Evolutionary conservation across 2,797 vertebrate genomes (phyloP).

Genomic region (Phoxinus dragarum): DNA sequence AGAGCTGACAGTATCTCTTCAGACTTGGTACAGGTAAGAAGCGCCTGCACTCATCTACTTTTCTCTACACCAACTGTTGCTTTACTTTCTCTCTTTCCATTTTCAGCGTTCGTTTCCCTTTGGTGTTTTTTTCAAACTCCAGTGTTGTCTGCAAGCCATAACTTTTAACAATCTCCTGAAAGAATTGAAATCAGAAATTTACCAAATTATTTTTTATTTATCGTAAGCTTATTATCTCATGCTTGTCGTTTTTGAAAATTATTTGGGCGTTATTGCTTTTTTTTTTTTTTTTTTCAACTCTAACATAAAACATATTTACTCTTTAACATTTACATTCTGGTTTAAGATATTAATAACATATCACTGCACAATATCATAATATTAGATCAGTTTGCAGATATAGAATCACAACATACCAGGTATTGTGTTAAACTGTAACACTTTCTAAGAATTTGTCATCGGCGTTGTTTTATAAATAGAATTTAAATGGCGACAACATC

Average conservation of each 20-base stretch:
- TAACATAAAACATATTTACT: neutral
- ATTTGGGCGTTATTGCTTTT: neutral
- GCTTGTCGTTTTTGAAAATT: neutral
- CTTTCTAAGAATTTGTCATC: neutral
- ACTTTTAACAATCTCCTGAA: neutral
- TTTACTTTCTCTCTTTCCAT: neutral
- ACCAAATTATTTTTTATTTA: neutral
- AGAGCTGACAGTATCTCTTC: slow-evolving; percentile 11
- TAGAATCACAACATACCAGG: neutral
- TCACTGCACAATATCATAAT: neutral
- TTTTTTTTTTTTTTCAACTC: neutral
- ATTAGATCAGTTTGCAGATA: neutral
- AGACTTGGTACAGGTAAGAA: slow-evolving; percentile 54
- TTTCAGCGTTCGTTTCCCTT: neutral
- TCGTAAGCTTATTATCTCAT: neutral
- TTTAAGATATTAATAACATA: neutral
- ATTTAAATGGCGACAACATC: neutral
- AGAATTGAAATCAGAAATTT: neutral
- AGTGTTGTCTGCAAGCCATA: neutral
- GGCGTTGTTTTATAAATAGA: neutral
- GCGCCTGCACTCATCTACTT: neutral
- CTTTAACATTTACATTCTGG: neutral
- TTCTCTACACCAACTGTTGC: neutral
- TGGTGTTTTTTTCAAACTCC: neutral
- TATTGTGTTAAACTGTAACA: neutral